Conservation (phyloP, 2,797 vertebrate species). For the Fistularia commersonii region DNA sequence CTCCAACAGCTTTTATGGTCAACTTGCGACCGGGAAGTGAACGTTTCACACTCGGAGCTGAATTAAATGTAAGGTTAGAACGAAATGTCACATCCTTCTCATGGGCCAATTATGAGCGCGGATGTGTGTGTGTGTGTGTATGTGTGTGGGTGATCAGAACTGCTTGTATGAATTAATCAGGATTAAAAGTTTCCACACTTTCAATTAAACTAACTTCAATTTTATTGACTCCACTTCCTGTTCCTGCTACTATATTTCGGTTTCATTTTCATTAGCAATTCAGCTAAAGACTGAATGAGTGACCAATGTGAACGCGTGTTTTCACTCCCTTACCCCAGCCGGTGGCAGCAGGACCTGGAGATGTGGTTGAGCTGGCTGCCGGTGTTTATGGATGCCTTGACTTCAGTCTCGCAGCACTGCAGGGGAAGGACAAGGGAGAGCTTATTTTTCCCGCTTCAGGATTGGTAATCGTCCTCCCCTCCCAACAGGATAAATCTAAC, state of each 20-base stretch:
- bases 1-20: too few relatives aligned
- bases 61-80: slow-evolving; percentile 8
- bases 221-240: too few relatives aligned
- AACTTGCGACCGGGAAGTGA: too few relatives aligned
- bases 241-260: too few relatives aligned
- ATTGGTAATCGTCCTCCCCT: background rate
- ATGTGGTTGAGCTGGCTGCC: slow-evolving; percentile 84
- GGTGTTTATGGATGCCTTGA: slow-evolving; percentile 85
- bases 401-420: slow-evolving; percentile 81
- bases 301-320: background rate
- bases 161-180: too few relatives aligned
- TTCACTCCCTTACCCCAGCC: slow-evolving; percentile 76
- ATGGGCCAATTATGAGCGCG: too few relatives aligned
- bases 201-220: too few relatives aligned
- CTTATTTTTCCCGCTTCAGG: slow-evolving; percentile 14
- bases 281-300: too few relatives aligned
- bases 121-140: too few relatives aligned
- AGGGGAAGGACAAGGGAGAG: slow-evolving; percentile 16
- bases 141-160: too few relatives aligned
- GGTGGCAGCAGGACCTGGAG: slow-evolving; percentile 83
- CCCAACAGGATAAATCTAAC: slow-evolving; percentile 6
- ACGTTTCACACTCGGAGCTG: slow-evolving; percentile 1
- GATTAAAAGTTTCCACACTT: too few relatives aligned
- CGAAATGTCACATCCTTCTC: slow-evolving; percentile 10
- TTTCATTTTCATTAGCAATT: too few relatives aligned